phyloP scores from a whole-genome alignment of 2,113 vertebrate species.

The Paedocypris sp. region DNA sequence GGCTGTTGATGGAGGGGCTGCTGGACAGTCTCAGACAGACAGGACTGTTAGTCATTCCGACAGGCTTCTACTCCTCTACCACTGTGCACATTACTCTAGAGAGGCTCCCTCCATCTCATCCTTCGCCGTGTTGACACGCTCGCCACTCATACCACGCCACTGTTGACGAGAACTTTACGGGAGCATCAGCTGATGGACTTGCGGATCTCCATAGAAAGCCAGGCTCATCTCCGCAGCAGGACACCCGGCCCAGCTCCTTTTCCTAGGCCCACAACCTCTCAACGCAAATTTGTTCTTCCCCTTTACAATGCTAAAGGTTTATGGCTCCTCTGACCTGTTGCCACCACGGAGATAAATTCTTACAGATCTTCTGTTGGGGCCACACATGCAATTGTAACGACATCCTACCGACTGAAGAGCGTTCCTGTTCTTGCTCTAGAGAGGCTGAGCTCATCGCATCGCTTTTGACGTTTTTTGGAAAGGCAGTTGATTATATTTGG shows the following conservation, averaged over 20 bases:
- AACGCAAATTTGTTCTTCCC: not conserved
- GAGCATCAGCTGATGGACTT: constrained; percentile 6
- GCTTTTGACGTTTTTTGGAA: too few species aligned
- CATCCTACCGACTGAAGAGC: too few species aligned
- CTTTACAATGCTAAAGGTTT: constrained; percentile 27
- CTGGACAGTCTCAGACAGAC: constrained; percentile 41
- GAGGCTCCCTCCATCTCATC: constrained; percentile 17
- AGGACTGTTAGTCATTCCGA: constrained; percentile 40
- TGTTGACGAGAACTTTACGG: constrained; percentile 23
- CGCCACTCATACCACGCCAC: constrained; percentile 1
- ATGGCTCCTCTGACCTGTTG: constrained; percentile 30
- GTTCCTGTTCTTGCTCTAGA: too few species aligned
- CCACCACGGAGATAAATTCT: constrained; percentile 24
- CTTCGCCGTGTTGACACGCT: constrained; percentile 22
- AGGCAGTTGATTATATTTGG: too few species aligned
- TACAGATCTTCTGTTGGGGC: not conserved
- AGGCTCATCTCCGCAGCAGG: not conserved
- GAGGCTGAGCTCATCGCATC: too few species aligned
- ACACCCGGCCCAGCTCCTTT: not conserved
- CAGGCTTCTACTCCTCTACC: constrained; percentile 33
- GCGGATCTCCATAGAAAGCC: not conserved
- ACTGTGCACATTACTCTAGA: constrained; percentile 31
- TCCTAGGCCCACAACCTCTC: not conserved
- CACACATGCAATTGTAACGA: constrained; percentile 8
- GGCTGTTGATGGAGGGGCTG: constrained; percentile 29